phyloP scores from a whole-genome alignment of 2,888 invertebrate species.

The Epinotia bilunana region DNA sequence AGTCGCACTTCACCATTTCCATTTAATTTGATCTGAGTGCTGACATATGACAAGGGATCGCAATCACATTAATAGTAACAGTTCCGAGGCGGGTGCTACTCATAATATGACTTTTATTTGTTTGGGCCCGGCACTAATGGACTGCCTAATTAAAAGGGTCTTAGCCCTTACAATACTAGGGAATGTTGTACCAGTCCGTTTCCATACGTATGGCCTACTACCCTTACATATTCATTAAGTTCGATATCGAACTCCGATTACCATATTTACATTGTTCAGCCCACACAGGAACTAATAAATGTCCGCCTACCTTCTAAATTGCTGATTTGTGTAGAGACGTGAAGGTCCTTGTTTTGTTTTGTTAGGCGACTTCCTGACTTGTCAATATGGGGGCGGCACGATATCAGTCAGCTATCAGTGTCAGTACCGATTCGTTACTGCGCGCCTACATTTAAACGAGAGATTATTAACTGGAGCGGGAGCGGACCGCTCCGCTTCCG shows the following conservation, averaged over 20 bases:
- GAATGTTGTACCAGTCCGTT: slow-evolving; percentile 42
- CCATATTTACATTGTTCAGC: slow-evolving; percentile 46
- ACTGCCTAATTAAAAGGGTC: slow-evolving; percentile 70
- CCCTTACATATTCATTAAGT: slow-evolving; percentile 58
- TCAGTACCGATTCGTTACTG: too few species aligned
- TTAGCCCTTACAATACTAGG: slow-evolving; percentile 52
- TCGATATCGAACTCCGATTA: slow-evolving; percentile 58
- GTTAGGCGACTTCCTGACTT: background rate
- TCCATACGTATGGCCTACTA: slow-evolving; percentile 47
- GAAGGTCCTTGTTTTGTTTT: slow-evolving; percentile 13
- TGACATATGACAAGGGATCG: slow-evolving; percentile 44
- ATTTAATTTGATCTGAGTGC: slow-evolving; percentile 41
- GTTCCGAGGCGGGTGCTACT: slow-evolving; percentile 56
- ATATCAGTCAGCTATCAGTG: too few species aligned
- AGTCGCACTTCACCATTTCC: slow-evolving; percentile 36
- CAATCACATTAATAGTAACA: slow-evolving; percentile 59
- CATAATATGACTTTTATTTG: slow-evolving; percentile 68
- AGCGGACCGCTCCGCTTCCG: too few species aligned
- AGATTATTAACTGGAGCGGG: too few species aligned
- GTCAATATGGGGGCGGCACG: background rate
- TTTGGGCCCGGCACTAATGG: slow-evolving; percentile 65
- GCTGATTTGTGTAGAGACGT: background rate
- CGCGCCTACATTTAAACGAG: too few species aligned
- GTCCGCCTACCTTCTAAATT: slow-evolving; percentile 13
- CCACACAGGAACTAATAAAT: slow-evolving; percentile 21